Evolutionary conservation across 2,113 vertebrate genomes (phyloP).

Genomic region (pig (Sus scrofa)): T2T-Sscrofa CM000813.6:124560001-124560500

Average conservation of each 20-base stretch:
- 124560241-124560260: neutral
- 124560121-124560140: neutral
- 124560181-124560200: neutral
- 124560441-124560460: neutral
- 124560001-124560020: neutral
- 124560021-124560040: neutral
- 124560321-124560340: neutral
- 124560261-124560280: neutral
- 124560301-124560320: neutral
- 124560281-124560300: neutral
- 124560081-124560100: slow-evolving; percentile 32
- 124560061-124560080: neutral
- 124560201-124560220: neutral
- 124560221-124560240: neutral
- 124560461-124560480: neutral
- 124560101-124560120: neutral
- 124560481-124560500: neutral
- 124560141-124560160: neutral
- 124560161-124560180: neutral
- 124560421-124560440: slow-evolving; percentile 9
- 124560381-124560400: neutral
- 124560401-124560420: neutral
- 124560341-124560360: neutral
- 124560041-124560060: neutral
- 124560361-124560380: neutral